These are phyloP conservation scores for Epizoanthus illoricatus DNA, from an alignment of 92 coral and sea anemone genomes.

Conservation along the genomic window DNA sequence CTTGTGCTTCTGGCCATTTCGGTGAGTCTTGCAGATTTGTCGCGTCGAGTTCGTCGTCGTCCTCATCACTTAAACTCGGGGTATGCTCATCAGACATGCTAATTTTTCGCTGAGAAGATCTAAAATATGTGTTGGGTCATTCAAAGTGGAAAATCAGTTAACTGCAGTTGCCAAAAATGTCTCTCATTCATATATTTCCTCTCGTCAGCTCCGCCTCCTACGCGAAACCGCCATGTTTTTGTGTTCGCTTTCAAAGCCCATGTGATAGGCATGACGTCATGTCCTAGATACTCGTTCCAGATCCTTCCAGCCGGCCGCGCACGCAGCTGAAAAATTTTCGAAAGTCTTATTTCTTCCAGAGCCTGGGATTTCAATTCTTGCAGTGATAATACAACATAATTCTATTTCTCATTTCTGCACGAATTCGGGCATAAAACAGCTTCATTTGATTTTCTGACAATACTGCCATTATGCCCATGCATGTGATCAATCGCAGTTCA, in stretches of 20 bases:
- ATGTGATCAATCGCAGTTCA: too few species aligned
- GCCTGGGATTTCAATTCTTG: too few species aligned
- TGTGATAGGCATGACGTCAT: slow-evolving; percentile 42
- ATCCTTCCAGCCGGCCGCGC: background rate
- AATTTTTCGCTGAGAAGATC: slow-evolving; percentile 55
- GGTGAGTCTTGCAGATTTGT: slow-evolving; percentile 57
- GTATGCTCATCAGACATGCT: slow-evolving; percentile 98
- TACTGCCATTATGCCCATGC: too few species aligned
- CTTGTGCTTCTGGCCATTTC: slow-evolving; percentile 79
- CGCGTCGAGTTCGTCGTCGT: slow-evolving; percentile 86
- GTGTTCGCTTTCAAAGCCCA: slow-evolving; percentile 52
- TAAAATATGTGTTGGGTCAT: slow-evolving; percentile 25
- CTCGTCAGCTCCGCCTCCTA: slow-evolving; percentile 66
- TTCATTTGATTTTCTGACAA: too few species aligned
- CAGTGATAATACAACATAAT: too few species aligned
- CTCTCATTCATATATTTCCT: slow-evolving; percentile 8
- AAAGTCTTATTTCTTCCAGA: too few species aligned
- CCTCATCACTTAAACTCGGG: slow-evolving; percentile 93
- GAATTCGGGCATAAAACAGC: too few species aligned
- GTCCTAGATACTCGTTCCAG: slow-evolving; percentile 31
- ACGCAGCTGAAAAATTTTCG: background rate
- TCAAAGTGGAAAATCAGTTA: slow-evolving; percentile 15
- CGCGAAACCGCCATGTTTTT: slow-evolving; percentile 73
- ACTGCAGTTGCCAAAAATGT: slow-evolving; percentile 8
- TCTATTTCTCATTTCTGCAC: too few species aligned